phyloP scores from a whole-genome alignment of 1,140 invertebrate species.

The Hirudo medicinalis region DNA sequence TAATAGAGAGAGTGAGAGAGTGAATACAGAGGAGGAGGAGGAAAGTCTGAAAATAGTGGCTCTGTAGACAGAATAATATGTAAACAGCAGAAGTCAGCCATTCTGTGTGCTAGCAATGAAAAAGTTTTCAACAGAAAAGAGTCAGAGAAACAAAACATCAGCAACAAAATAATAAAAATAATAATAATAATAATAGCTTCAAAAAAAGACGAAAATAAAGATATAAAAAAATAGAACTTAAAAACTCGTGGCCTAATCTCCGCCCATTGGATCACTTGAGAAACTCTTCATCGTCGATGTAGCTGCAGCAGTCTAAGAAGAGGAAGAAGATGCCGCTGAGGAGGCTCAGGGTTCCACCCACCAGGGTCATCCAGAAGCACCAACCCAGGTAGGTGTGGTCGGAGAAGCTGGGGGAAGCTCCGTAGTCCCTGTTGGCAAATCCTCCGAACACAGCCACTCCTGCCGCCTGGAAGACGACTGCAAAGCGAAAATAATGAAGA shows the following conservation, averaged over 20 bases:
- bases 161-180: neutral
- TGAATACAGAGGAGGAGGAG: no score
- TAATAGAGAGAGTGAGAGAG: no score
- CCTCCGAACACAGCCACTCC: constrained; percentile 14
- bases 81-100: no score
- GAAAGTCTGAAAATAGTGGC: no score
- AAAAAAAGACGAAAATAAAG: neutral
- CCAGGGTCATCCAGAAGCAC: constrained; percentile 18
- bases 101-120: no score
- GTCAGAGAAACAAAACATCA: neutral
- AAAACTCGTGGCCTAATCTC: neutral
- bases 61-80: no score
- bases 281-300: constrained; percentile 16
- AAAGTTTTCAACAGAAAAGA: neutral
- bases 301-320: constrained; percentile 19
- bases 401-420: neutral
- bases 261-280: neutral
- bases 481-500: no score
- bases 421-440: constrained; percentile 18
- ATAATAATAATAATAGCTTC: neutral
- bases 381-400: constrained; percentile 16
- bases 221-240: neutral
- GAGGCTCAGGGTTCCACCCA: constrained; percentile 5
- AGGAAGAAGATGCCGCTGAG: constrained; percentile 14
- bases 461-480: constrained; percentile 14